Conservation (phyloP, 2,797 vertebrate genomes). For the Anabacerthia variegaticeps region DNA sequence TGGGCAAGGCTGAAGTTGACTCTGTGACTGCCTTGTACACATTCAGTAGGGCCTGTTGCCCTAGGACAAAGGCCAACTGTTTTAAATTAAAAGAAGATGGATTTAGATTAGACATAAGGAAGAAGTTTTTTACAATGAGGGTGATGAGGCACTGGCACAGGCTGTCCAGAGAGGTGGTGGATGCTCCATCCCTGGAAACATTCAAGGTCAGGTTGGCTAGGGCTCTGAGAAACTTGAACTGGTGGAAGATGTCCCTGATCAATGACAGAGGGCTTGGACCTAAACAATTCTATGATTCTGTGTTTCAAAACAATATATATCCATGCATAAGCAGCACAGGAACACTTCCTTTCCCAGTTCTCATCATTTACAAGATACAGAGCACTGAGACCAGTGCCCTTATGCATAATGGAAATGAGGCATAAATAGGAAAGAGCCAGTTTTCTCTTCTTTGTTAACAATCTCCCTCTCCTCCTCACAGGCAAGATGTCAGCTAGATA, state of each 20-base stretch:
- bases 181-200: not conserved
- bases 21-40: not conserved
- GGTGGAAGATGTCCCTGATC: no score
- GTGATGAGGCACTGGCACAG: not conserved
- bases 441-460: slow-evolving; percentile 8
- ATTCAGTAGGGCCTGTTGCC: not conserved
- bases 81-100: not conserved
- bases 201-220: not conserved
- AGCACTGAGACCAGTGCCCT: not conserved
- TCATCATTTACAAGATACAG: not conserved
- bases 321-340: not conserved
- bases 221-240: not conserved
- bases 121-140: not conserved
- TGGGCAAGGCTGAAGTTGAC: not conserved
- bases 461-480: not conserved
- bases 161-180: not conserved
- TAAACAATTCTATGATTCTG: not conserved
- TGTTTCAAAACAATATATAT: not conserved
- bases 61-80: not conserved
- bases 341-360: not conserved
- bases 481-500: not conserved
- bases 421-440: not conserved
- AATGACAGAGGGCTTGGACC: not conserved
- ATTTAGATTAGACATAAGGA: not conserved
- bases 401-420: not conserved